These are phyloP conservation scores for Actinia equina DNA, from an alignment of 64 coral and sea anemone genomes.

Conservation along the genomic window DNA sequence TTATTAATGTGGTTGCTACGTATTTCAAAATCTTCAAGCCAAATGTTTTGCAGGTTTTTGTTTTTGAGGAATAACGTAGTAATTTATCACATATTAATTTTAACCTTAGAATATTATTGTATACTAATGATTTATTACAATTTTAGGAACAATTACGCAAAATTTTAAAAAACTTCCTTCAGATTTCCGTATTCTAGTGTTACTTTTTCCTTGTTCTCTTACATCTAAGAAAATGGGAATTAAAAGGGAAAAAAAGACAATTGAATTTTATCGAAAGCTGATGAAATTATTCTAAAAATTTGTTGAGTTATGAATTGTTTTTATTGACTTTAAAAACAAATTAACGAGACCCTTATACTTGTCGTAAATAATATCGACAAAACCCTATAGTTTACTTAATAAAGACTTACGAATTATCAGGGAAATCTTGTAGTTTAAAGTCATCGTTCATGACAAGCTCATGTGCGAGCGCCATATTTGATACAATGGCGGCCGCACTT, in stretches of 20 bases:
- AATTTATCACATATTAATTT: no score
- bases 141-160: not conserved
- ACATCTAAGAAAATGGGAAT: not conserved
- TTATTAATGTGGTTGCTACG: no score
- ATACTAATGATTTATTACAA: not conserved
- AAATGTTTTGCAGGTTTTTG: no score
- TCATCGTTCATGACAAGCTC: conserved; percentile 91
- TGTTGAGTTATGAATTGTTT: not conserved
- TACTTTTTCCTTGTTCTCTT: not conserved
- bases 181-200: not conserved
- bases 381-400: not conserved
- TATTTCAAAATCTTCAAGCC: no score
- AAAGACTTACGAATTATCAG: conserved; percentile 82
- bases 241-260: not conserved
- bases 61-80: no score
- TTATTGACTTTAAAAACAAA: not conserved
- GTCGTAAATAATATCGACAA: not conserved
- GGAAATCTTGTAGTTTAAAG: conserved; percentile 80
- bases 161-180: not conserved
- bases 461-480: conserved; percentile 95
- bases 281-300: not conserved
- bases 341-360: no score
- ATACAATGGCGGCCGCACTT: conserved; percentile 73
- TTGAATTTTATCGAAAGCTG: not conserved
- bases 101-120: not conserved